Conservation (phyloP, 2,888 invertebrate species). For the Volucella zonaria region DNA sequence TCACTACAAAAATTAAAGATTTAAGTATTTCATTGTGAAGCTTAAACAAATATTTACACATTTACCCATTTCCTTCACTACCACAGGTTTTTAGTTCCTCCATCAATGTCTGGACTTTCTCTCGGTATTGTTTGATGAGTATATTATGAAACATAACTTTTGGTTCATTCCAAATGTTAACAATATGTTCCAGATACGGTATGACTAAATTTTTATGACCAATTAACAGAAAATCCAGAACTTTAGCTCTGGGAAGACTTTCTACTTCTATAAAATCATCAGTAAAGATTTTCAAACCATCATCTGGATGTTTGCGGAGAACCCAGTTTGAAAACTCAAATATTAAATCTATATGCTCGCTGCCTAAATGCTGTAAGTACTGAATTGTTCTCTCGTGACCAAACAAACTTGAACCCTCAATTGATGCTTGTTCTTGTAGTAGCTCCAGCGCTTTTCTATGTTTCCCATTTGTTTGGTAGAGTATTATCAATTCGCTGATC, state of each 20-base stretch:
- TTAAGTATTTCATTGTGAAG: background rate
- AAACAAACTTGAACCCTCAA: slow-evolving; percentile 86
- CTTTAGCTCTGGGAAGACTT: slow-evolving; percentile 92
- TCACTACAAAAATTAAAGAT: slow-evolving; percentile 49
- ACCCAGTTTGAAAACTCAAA: slow-evolving; percentile 98
- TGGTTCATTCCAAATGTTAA: slow-evolving; percentile 93
- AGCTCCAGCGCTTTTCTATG: slow-evolving; percentile 96
- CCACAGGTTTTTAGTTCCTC: slow-evolving; percentile 78
- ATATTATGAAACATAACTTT: slow-evolving; percentile 95
- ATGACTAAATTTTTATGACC: slow-evolving; percentile 92
- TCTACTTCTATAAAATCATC: slow-evolving; percentile 95
- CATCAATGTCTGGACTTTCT: slow-evolving; percentile 85
- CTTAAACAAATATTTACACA: background rate
- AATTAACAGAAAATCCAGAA: slow-evolving; percentile 93
- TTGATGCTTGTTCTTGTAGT: slow-evolving; percentile 89
- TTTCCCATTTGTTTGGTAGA: slow-evolving; percentile 96
- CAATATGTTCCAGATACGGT: slow-evolving; percentile 96
- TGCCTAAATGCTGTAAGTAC: slow-evolving; percentile 94
- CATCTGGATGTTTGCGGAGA: slow-evolving; percentile 91
- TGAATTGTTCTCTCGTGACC: slow-evolving; percentile 93
- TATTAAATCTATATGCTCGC: slow-evolving; percentile 92
- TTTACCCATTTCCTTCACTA: slow-evolving; percentile 46
- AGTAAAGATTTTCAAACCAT: slow-evolving; percentile 94
- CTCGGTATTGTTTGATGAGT: slow-evolving; percentile 93
- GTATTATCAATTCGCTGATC: slow-evolving; percentile 95